Evolutionary conservation across 2,888 invertebrate species (phyloP), one percentile per base, ranked within the genome.

Genomic region (Cryptus armator): DNA sequence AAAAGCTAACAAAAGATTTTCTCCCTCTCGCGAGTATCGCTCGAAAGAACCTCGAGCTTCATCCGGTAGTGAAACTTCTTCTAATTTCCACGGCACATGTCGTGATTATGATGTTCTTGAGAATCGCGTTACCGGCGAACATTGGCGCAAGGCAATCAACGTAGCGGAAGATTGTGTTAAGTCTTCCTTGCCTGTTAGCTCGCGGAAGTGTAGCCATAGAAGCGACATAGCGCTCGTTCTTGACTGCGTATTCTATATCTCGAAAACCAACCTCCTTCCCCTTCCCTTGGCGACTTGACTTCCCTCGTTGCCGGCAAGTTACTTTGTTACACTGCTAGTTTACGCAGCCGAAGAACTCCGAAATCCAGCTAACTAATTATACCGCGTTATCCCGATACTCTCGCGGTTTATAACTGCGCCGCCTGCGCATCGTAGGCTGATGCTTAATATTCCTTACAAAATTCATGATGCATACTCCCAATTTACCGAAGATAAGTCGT

Each of bases 61-160:
- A 29, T 51, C 48, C 44, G 66, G 32, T 29, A n/a, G 62, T 32
- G 29, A 62, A 62, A 62, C 32, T 62, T 62, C 32, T 29, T 62
- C 32, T 62, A 62, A 62, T 62, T 62, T 29, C 12, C 62, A 37
- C 32, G 62, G 62, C 62, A 32, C 62, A 62, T 62, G 62, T 62
- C 29, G 48, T 10, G 48, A 37, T 37, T 56, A 6, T n/a, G 62
- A 62, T 48, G 62, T 62, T 32, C 62, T 62, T 62, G 53, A 74
- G 46, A 72, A 79, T 75, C 51, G 62, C 74, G n/a, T 68, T 72
- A 56, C 66, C n/a, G 59, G 24, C 46, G 46, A 62, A 62, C 72
- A 67, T 71, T 79, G n/a, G 43, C 64, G n/a, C 32, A 32, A 56
- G n/a, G 80, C 66, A 80, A 72, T 72, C 72, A 72, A 72, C 62